Evolutionary conservation across 2,888 invertebrate species (phyloP), one percentile per base, ranked within the genome.

Genomic region (Cataglyphis altisquamis): DNA sequence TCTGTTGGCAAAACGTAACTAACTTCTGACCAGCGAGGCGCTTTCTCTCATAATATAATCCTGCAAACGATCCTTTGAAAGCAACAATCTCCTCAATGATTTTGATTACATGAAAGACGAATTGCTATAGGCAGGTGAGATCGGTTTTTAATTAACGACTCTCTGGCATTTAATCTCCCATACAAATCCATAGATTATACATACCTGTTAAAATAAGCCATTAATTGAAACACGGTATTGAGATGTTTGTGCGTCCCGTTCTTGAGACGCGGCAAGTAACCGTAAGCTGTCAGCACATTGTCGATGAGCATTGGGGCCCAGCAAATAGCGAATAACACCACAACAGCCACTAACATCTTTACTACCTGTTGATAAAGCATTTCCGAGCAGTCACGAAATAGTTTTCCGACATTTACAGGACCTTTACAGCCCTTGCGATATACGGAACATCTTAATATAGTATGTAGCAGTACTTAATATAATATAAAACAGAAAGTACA

Each of bases 291-390:
- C 29, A 97, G 95, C 2, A 97, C 95, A 91, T 97, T 96, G 93
- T 96, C 96, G 73, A 97, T 95, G 62, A 97, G 95, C 87, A 96
- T 94, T 0, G 97, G 97, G 48, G 96, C 96, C 97, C 97, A 97
- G 92, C 97, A 97, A 66, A 97, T 92, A 29, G 96, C 96, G 94
- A 97, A 97, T 48, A 97, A 94, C 0, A 96, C 95, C 60, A 97
- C 96, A 25, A 97, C 96, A 0, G 96, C 96, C 1, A 97, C 96
- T 88, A 97, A 94, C 97, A 97, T 97, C 93, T 96, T 97, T 88
- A 97, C 96, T n/a, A 97, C 97, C 96, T 97, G 95, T 48, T 12
- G 29, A 68, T 12, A 9, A 5, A 36, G 39, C 12, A 36, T 12
- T 52, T 75, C 18, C 9, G 0, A 52, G 18, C 12, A n/a, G 9